Base-by-base conservation (phyloP, 2,797 vertebrate genomes). In the Lutjanus campechanus region DNA sequence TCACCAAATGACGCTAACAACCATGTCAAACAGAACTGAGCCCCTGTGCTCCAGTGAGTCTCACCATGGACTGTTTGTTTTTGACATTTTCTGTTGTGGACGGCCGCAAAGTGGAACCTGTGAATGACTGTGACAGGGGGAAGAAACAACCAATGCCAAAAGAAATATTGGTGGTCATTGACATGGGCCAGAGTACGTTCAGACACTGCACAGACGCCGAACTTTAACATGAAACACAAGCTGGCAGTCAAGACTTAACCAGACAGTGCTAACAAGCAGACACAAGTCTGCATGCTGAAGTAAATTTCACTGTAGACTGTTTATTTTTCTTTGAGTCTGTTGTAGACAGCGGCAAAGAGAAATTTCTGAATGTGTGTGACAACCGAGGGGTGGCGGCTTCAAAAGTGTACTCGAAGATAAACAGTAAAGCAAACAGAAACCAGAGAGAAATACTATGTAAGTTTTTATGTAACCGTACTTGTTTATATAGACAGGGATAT, bases 161-260 rank as follows among this genome's bases (percentile, higher is more conserved):
- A 53, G 49, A 78, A 83, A 81, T 49, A 85, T 4, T 63, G 50
- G 16, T 58, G 69, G 62, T 69, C 47, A 56, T 63, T 50, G 62
- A n/a, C 40, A 44, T 7, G 1, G 8, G 41, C 55, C 40, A 71
- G 71, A 59, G 53, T 41, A 6, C 20, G 25, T 54, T 40, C 50
- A 76, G 68, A 71, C 70, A 74, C 56, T 69, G 64, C 62, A 73
- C 3, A n/a, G 60, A 73, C 0, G 17, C 44, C 16, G 1, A 69
- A 40, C 22, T 73, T 49, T 29, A 59, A 43, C 51, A 53, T 67
- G 51, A 83, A 84, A 72, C 68, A 58, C 49, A 56, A 66, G 6
- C 66, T 73, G 68, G 54, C 56, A 63, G 8, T 47, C 20, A 40
- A 63, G 54, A 17, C 46, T 54, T 50, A 64, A 76, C 58, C 41